Base-by-base conservation (phyloP, 2,113 vertebrate species). In the Coryphaenoides rupestris region DNA sequence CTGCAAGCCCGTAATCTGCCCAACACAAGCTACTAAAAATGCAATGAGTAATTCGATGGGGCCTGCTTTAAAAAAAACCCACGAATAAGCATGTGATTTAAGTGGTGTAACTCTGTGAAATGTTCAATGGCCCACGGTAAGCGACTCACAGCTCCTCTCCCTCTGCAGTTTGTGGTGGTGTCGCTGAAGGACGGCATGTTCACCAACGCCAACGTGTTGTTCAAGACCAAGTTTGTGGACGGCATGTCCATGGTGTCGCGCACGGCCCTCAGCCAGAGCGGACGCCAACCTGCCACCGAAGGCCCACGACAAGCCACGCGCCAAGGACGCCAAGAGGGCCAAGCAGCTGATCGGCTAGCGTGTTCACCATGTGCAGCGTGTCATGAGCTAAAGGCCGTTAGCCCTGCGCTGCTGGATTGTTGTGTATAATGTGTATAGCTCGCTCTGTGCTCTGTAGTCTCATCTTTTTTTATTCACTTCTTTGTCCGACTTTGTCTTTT, bases 181-280 rank as follows among this genome's bases (percentile, higher is more conserved):
- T 99, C 97, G 4, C 84, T 99, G 53, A 99, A 99, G 81, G 96
- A 99, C n/a, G 97, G 97, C 60, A 99, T 99, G 96, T 99, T 99
- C 85, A 94, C 88, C 86, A 99, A 98, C 0, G 97, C 97, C 63
- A 99, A 98, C 0, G 92, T 98, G 63, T 92, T 99, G 33, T 99
- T 92, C 82, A 97, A 91, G 87, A 99, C 96, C 0, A 95, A 87
- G 81, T 99, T 99, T 82, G 81, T 96, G 26, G 95, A 99, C 54
- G 97, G 97, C 22, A 88, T 98, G 69, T 99, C 96, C 49, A 90
- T 92, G 0, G 86, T 99, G 46, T n/a, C 87, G 1, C 91, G 97
- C 66, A 89, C 90, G 0, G 58, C 83, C 0, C 93, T 95, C 56
- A 78, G 55, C 63, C 89, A 91, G 71, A 90, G 68, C 19, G 88